Percentiles rank a stretch among this genome's conserved stretches.
Conservation (phyloP, 2,113 vertebrate genomes). For the Rynchops niger region DNA sequence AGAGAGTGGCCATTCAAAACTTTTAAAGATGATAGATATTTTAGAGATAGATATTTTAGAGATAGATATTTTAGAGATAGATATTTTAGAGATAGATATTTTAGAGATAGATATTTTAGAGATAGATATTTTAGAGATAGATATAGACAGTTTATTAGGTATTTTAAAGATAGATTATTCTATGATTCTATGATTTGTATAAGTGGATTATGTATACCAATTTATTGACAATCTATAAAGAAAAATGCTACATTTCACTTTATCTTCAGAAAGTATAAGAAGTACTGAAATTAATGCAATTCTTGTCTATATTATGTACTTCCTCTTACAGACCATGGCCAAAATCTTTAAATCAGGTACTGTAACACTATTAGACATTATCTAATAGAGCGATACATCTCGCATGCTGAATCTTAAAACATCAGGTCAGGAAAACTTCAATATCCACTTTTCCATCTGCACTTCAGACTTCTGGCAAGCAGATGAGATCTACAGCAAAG, state of each 20-base stretch:
- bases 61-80: neutral
- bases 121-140: neutral
- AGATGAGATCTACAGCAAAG: constrained; percentile 36
- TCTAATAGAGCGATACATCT: neutral
- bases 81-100: neutral
- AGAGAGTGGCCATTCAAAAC: neutral
- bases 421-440: constrained; percentile 40
- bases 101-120: neutral
- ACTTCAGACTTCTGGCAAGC: constrained; percentile 51
- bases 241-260: neutral
- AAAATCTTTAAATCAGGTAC: neutral
- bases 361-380: neutral
- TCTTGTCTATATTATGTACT: neutral
- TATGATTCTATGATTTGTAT: neutral
- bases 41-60: neutral
- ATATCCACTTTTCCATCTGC: constrained; percentile 50
- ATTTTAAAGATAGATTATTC: neutral
- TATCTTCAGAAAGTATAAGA: neutral
- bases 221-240: neutral
- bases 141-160: neutral
- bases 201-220: neutral
- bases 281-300: neutral
- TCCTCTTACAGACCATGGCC: neutral
- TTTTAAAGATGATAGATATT: neutral
- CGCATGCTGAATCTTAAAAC: neutral